phyloP scores from a whole-genome alignment of 2,797 vertebrate species.

The Acridotheres tristis region DNA sequence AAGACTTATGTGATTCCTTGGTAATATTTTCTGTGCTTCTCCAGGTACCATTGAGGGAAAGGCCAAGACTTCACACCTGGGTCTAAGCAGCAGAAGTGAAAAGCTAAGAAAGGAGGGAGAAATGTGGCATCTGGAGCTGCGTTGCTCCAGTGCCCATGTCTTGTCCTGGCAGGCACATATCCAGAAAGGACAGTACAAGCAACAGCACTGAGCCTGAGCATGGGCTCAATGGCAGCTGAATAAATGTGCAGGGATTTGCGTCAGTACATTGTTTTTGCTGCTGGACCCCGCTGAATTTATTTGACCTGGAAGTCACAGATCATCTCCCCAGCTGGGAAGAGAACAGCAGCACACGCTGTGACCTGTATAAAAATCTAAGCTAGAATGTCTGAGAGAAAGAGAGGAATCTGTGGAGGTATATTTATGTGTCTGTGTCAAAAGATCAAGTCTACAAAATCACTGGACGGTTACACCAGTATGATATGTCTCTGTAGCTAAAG shows the following conservation, averaged over 20 bases:
- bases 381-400: not conserved
- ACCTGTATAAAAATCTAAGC: conserved; percentile 16
- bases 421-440: conserved; percentile 34
- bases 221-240: not conserved
- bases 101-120: not conserved
- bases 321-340: conserved; percentile 24
- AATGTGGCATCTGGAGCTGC: not conserved
- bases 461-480: not conserved
- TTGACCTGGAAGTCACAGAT: conserved; percentile 44
- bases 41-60: not conserved
- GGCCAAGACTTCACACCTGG: not conserved
- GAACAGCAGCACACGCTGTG: not conserved
- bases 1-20: accelerated
- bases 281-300: not conserved
- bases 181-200: not conserved
- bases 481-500: not conserved
- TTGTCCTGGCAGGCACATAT: not conserved
- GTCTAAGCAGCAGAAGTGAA: not conserved
- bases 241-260: not conserved
- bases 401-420: not conserved
- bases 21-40: not conserved
- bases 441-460: conserved; percentile 37
- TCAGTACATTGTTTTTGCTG: conserved; percentile 52
- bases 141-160: not conserved
- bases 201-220: not conserved